Percentiles rank a stretch among this genome's conserved stretches.
These are phyloP conservation scores for Heptranchias perlo DNA, from an alignment of 2,113 vertebrate genomes.

Conservation along the genomic window DNA sequence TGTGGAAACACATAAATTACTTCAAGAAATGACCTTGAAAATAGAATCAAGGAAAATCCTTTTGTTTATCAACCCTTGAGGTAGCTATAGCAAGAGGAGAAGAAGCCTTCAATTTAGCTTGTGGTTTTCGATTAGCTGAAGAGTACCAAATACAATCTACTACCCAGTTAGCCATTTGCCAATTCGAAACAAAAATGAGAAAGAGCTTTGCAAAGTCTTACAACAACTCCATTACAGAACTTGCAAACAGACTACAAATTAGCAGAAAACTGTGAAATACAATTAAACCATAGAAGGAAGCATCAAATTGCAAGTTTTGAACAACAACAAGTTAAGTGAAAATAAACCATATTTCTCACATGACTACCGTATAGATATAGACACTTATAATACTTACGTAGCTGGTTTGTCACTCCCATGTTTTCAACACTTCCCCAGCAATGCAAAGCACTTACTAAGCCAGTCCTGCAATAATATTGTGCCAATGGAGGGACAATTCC, in stretches of 20 bases:
- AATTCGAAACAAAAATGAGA: not conserved
- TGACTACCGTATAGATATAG: too few relatives aligned
- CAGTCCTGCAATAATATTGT: not conserved
- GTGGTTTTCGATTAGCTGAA: not conserved
- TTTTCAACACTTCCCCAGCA: too few relatives aligned
- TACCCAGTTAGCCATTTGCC: not conserved
- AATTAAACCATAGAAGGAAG: too few relatives aligned
- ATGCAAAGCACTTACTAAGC: not conserved
- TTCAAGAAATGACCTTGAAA: not conserved
- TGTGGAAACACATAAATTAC: not conserved
- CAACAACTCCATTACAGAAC: not conserved
- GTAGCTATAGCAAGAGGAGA: not conserved
- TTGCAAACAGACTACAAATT: not conserved
- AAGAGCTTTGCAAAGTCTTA: not conserved
- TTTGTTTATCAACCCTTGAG: not conserved
- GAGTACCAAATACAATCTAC: not conserved
- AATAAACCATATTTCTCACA: too few relatives aligned
- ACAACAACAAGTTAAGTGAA: too few relatives aligned
- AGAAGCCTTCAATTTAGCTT: not conserved
- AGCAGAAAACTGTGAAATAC: not conserved
- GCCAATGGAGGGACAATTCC: not conserved
- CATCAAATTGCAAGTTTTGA: too few relatives aligned
- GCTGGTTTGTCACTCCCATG: not conserved
- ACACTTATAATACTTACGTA: too few relatives aligned
- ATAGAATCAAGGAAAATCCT: not conserved